A percentile compares a stretch with the other conserved stretches of the same genome.
Evolutionary conservation across 2,113 vertebrate genomes (phyloP).

Genomic region (Grammomys surdaster): DNA sequence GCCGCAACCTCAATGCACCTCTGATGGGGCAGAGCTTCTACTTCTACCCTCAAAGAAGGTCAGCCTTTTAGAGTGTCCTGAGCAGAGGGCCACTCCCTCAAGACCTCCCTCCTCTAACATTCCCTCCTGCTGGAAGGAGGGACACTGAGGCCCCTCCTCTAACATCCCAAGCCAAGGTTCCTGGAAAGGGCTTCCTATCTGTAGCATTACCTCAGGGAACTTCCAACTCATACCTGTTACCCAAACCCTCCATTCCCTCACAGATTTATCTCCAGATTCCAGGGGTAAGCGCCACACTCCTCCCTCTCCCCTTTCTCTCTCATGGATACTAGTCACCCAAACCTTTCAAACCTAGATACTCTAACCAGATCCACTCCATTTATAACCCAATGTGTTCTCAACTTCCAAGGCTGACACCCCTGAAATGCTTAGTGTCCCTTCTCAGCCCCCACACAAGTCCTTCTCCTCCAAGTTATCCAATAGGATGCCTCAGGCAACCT

Average conservation of each 20-base stretch:
- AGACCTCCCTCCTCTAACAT: constrained; percentile 4
- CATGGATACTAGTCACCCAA: neutral
- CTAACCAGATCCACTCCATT: neutral
- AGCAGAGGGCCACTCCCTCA: neutral
- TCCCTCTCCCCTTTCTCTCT: neutral
- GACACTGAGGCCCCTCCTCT: neutral
- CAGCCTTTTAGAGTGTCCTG: neutral
- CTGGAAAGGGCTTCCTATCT: neutral
- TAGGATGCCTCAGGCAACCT: constrained; percentile 24
- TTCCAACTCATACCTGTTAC: neutral
- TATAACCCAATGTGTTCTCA: neutral
- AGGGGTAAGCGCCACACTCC: neutral
- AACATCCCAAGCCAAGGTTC: constrained; percentile 24
- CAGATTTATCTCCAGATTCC: constrained; percentile 46
- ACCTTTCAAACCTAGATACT: neutral
- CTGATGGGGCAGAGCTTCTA: neutral
- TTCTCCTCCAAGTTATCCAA: constrained; percentile 20
- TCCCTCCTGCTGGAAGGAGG: neutral
- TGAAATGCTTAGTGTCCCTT: neutral
- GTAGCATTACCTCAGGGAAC: neutral
- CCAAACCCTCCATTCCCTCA: neutral
- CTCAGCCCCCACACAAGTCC: neutral
- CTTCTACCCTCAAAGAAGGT: constrained; percentile 2
- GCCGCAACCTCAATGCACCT: neutral
- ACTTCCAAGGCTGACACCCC: neutral